Percentiles rank a stretch among this genome's conserved stretches.
These are phyloP conservation scores for Scaptomyza flava DNA, from an alignment of 2,888 invertebrate species.

Conservation along the genomic window DNA sequence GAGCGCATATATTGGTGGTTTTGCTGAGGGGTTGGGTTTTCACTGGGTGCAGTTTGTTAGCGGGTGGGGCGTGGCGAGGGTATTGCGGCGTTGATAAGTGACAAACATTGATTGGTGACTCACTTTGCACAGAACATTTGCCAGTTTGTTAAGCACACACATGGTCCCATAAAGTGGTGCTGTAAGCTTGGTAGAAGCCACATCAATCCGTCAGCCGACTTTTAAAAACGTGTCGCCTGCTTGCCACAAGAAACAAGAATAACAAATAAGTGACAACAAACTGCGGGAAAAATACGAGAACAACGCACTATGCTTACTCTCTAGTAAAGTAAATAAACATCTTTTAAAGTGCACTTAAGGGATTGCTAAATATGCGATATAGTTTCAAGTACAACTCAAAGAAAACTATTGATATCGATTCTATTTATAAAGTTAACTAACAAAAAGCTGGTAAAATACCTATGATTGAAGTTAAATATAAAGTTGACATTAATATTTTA, in stretches of 20 bases:
- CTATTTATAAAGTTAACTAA: neutral
- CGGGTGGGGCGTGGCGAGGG: neutral
- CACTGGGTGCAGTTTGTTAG: neutral
- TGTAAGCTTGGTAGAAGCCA: constrained; percentile 62
- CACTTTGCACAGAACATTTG: constrained; percentile 60
- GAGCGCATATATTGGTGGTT: constrained; percentile 36
- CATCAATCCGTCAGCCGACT: constrained; percentile 75
- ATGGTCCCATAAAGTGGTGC: constrained; percentile 8
- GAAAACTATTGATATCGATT: too few relatives aligned
- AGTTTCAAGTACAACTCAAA: too few relatives aligned
- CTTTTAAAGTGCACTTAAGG: neutral
- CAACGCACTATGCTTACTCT: constrained; percentile 31
- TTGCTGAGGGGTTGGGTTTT: constrained; percentile 6
- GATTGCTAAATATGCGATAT: too few relatives aligned
- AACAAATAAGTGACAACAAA: constrained; percentile 15
- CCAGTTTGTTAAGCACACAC: constrained; percentile 29
- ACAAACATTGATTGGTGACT: constrained; percentile 64
- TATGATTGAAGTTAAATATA: too few relatives aligned
- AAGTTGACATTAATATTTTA: too few relatives aligned
- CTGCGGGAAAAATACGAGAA: neutral
- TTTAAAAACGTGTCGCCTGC: constrained; percentile 60
- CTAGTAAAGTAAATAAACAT: neutral
- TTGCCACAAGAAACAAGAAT: constrained; percentile 29
- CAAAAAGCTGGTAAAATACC: too few relatives aligned
- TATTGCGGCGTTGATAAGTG: constrained; percentile 24